A percentile compares a stretch with the other conserved stretches of the same genome.
Conservation (phyloP, 2,797 vertebrate genomes). For the Tapirus indicus region DNA sequence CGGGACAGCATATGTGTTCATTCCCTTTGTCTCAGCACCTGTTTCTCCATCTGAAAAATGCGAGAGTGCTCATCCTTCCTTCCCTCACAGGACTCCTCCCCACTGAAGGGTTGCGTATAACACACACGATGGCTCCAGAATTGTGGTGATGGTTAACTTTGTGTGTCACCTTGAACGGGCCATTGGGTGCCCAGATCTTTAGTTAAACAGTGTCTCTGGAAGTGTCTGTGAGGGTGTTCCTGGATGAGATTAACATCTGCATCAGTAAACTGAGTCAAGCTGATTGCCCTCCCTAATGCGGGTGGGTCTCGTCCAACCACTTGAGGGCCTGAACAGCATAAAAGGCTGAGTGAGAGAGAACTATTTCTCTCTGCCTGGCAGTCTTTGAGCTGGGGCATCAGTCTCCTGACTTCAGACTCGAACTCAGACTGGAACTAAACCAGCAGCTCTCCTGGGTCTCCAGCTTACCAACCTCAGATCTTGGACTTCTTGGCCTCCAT, state of each 20-base stretch:
- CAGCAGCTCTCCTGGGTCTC: neutral
- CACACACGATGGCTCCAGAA: no score
- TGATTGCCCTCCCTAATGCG: neutral
- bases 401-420: neutral
- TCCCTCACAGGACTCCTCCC: no score
- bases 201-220: neutral
- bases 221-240: neutral
- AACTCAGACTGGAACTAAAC: neutral
- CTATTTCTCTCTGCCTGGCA: neutral
- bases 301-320: neutral
- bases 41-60: no score
- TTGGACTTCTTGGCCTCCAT: neutral
- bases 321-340: neutral
- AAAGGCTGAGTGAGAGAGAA: neutral
- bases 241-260: neutral
- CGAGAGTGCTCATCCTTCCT: no score
- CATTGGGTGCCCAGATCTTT: neutral
- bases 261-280: neutral
- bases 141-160: no score
- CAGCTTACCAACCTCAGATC: no score
- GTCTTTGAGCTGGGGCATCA: neutral
- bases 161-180: neutral
- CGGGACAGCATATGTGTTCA: no score
- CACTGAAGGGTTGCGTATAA: no score
- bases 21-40: no score